A percentile compares a stretch with the other conserved stretches of the same genome.
Evolutionary conservation across 2,113 vertebrate genomes (phyloP).

Genomic region (Atherinomorus stipes): DNA sequence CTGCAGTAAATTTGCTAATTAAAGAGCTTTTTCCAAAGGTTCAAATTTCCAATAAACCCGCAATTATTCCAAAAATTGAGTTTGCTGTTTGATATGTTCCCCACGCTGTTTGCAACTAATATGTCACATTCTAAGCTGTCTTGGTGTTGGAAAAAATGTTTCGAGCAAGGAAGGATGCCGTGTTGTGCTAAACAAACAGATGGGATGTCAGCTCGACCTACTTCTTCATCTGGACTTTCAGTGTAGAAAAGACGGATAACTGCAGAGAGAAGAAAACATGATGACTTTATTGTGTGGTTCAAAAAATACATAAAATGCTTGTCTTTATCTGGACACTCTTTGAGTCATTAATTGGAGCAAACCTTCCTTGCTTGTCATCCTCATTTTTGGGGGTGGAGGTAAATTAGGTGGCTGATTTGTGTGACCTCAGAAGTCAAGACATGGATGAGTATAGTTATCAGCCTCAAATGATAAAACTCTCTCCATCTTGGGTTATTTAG

Average conservation of each 20-base stretch:
- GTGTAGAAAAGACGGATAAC: slow-evolving; percentile 30
- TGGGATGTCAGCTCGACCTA: slow-evolving; percentile 74
- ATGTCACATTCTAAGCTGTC: slow-evolving; percentile 13
- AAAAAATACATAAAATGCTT: not conserved
- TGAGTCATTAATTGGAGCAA: not conserved
- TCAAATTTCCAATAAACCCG: not conserved
- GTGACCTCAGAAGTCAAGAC: slow-evolving; percentile 16
- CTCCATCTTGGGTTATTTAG: not conserved
- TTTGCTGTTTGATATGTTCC: not conserved
- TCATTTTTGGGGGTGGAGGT: not conserved
- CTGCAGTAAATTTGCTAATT: not conserved
- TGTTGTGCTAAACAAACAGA: slow-evolving; percentile 73
- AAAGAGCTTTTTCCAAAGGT: not conserved
- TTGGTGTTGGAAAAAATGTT: slow-evolving; percentile 24
- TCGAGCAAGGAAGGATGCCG: slow-evolving; percentile 39
- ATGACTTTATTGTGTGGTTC: slow-evolving; percentile 5
- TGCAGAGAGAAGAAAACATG: slow-evolving; percentile 4
- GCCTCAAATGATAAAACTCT: slow-evolving; percentile 5
- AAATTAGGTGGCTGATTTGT: not conserved
- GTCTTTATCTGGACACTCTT: not conserved
- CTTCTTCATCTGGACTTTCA: slow-evolving; percentile 68
- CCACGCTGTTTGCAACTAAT: not conserved
- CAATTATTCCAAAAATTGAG: not conserved
- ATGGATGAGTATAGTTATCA: not conserved
- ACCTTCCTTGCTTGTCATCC: not conserved